Conservation (phyloP, 1,140 invertebrate species). For the Ostrea denselamellosa region DNA sequence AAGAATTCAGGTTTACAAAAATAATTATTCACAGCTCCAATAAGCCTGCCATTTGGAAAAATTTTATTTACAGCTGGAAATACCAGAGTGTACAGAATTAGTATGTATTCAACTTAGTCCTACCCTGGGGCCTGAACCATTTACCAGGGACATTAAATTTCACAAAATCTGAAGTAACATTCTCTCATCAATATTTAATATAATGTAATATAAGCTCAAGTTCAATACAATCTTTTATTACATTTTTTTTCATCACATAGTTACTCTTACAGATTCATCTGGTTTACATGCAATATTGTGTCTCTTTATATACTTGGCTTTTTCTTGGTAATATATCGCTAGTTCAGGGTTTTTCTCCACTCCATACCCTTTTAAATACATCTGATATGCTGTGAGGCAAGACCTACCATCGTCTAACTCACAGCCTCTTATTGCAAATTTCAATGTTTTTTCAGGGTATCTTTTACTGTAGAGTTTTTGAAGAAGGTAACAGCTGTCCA, state of each 20-base stretch:
- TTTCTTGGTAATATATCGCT: background rate
- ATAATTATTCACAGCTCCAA: no score
- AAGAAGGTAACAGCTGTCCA: background rate
- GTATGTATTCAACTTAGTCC: no score
- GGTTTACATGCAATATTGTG: background rate
- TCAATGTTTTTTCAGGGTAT: background rate
- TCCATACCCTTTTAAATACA: background rate
- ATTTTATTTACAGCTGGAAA: no score
- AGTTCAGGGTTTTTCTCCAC: background rate
- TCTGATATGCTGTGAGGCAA: background rate
- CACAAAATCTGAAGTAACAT: no score
- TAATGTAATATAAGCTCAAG: no score
- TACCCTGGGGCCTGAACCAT: no score
- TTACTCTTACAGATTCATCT: constrained; percentile 24
- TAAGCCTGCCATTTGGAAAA: no score
- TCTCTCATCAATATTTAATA: no score
- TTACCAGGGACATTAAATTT: no score
- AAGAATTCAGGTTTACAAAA: no score
- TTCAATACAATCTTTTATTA: no score
- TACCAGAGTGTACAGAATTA: no score
- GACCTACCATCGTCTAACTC: constrained; percentile 18
- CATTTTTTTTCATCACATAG: constrained; percentile 3
- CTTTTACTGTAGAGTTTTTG: constrained; percentile 9
- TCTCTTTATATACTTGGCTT: background rate
- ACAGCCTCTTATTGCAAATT: constrained; percentile 5